Base-by-base conservation (phyloP, 2,888 invertebrate genomes). In the Pecten maximus region DNA sequence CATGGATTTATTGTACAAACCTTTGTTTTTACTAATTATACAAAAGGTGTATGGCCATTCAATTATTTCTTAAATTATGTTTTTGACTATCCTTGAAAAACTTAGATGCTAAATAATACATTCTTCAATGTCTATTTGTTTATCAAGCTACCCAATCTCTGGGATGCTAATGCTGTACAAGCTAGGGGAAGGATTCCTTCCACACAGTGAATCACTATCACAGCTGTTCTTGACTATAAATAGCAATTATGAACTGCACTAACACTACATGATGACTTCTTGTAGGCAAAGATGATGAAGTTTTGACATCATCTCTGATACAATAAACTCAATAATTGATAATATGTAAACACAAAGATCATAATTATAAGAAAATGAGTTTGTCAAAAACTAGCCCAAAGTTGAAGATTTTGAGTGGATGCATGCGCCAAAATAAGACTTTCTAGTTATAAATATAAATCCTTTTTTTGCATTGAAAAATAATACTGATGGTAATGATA, bases 181-280 rank as follows among this genome's bases (percentile, higher is more conserved):
- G 74, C 74, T 74, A 35, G 74, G 28, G 74, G 35, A 74, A 74
- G 23, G 74, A 74, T 28, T 74, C 74, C 74, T 74, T 15, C 74
- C 10, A 10, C 74, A 23, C 35, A 54, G 35, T 74, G 74, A 74
- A 74, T 74, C 74, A 74, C 74, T 74, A 35, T 74, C 74, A 19
- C 74, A 74, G 74, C 74, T 74, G 74, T 74, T 74, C 74, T 74
- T 60, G 28, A 28, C 74, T 74, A 74, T 74, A 74, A 74, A 74
- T 74, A 74, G 35, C 74, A 74, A 35, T 74, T 74, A 35, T 74
- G 74, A 74, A 74, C 74, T 28, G 74, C 74, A 60, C 60, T 28
- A 74, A 28, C 28, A 74, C 74, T 74, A 35, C 28, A 74, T 74
- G 60, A 60, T 60, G 74, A 28, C 74, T 74, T 35, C 74, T 35